These are phyloP conservation scores for Conops quadrifasciatus DNA, from an alignment of 2,888 invertebrate species.

Conservation along the genomic window DNA sequence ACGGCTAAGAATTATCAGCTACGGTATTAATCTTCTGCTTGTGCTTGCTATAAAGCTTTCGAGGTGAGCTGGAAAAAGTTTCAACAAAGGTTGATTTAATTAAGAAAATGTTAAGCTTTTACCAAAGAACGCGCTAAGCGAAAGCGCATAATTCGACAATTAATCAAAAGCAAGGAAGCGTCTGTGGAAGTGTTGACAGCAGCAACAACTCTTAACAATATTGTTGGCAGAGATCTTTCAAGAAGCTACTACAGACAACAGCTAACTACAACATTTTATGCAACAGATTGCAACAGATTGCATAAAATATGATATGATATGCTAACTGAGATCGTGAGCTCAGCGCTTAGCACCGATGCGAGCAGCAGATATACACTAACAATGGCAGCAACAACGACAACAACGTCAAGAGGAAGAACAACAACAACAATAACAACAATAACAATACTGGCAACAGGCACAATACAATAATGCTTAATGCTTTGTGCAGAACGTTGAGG, in stretches of 20 bases:
- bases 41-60: not conserved
- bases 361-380: not conserved
- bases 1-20: not conserved
- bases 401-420: not conserved
- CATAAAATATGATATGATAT: slow-evolving; percentile 7
- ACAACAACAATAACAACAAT: not conserved
- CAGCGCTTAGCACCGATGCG: not conserved
- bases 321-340: not conserved
- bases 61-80: too few relatives aligned
- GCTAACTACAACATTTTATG: not conserved
- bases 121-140: too few relatives aligned
- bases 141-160: too few relatives aligned
- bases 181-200: slow-evolving; percentile 20
- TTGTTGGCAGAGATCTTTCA: slow-evolving; percentile 23
- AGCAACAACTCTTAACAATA: slow-evolving; percentile 26
- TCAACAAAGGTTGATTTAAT: too few relatives aligned
- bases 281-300: not conserved
- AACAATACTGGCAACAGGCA: not conserved
- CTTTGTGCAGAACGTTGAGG: not conserved
- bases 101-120: too few relatives aligned
- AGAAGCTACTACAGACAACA: slow-evolving; percentile 9
- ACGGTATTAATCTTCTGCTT: not conserved
- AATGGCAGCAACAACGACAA: not conserved
- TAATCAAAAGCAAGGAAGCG: slow-evolving; percentile 1
- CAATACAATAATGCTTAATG: not conserved